Base-by-base conservation (phyloP, 1,140 invertebrate genomes). In the Drosophila seguyi region DNA sequence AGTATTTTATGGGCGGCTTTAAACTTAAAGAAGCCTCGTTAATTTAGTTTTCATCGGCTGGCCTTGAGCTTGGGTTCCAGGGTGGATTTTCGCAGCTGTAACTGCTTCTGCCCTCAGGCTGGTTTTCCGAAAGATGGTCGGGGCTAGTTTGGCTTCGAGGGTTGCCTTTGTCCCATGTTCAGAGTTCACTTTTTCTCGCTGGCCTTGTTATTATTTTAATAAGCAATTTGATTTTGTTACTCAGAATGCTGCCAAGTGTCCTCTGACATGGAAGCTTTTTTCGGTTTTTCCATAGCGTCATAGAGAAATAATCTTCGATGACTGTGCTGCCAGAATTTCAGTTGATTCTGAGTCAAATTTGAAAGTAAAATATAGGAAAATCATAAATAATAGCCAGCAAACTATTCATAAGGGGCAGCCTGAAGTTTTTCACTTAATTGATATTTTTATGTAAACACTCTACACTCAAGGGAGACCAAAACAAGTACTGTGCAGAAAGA, bases 201-300 rank as follows among this genome's bases (percentile, higher is more conserved):
- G 27, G 47, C 47, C 47, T 50, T 50, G 47, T 50, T 50, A 50
- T 50, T 50, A 31, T 50, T 50, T 31, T 50, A 50, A 50, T 50
- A 31, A 50, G 47, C 47, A 18, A 50, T 18, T 50, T 50, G 75
- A 59, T 79, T 75, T 66, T 66, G 76, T 58, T 74, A 66, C 69
- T 73, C 58, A 73, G 86, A 86, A 85, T 85, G 68, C 69, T 76
- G 76, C 59, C 82, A 86, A 83, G 82, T 86, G 82, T 63, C 63
- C 48, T 45, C 60, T 27, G 65, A 36, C 27, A 66, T 34, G 63
- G 25, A 20, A 34, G 16, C 36, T 25, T 63, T 41, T 27, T 65
- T 36, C 18, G 18, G 10, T 16, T 22, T 63, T 47, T 16, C 42
- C 11, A 42, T 42, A 62, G 42, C 53, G 52, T 75, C 73, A 38